These are phyloP conservation scores for Xiphophorus couchianus DNA, from an alignment of 2,113 vertebrate genomes.

Conservation along the genomic window DNA sequence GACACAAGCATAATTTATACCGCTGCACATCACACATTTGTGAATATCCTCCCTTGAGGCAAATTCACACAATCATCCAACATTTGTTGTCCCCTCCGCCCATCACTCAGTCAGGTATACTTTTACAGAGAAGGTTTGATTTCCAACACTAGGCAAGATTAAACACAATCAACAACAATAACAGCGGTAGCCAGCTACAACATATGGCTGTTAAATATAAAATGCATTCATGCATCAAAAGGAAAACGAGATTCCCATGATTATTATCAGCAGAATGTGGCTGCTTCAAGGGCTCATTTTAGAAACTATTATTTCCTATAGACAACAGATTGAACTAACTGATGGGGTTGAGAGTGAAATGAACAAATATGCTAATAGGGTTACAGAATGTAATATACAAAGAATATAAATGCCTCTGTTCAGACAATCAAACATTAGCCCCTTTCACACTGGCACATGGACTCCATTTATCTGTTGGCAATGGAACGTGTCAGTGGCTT, in stretches of 20 bases:
- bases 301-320: constrained; percentile 52
- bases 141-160: constrained; percentile 53
- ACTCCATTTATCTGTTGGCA: background rate
- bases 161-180: constrained; percentile 67
- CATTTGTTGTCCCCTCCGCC: background rate
- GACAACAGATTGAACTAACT: constrained; percentile 61
- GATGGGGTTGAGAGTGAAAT: constrained; percentile 48
- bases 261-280: constrained; percentile 62
- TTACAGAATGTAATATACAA: constrained; percentile 39
- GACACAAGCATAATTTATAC: background rate
- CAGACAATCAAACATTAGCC: constrained; percentile 48
- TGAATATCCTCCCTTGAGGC: background rate
- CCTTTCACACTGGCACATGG: background rate
- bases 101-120: constrained; percentile 41
- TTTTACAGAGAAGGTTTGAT: constrained; percentile 55
- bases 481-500: background rate
- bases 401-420: constrained; percentile 38
- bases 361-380: constrained; percentile 64
- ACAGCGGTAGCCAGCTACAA: constrained; percentile 44
- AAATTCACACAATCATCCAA: background rate
- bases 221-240: constrained; percentile 68
- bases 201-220: constrained; percentile 71
- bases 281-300: constrained; percentile 63
- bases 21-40: background rate
- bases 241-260: constrained; percentile 68